Conservation (phyloP, 2,113 vertebrate species). For the Laticauda colubrina region DNA sequence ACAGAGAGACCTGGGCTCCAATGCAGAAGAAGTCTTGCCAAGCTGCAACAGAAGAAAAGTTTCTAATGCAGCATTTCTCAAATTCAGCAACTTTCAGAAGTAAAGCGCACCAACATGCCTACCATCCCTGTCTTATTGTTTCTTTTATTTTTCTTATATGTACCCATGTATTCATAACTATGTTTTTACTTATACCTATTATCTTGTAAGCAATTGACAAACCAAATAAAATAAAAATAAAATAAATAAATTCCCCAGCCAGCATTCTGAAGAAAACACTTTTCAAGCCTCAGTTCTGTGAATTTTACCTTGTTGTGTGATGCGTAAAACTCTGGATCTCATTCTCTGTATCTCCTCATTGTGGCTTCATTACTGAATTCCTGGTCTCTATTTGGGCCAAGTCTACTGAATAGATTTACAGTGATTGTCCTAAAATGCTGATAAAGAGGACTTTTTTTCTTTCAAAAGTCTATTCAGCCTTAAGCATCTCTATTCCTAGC, state of each 20-base stretch:
- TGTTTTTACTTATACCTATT: too few relatives aligned
- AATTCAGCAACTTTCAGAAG: neutral
- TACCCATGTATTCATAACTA: too few relatives aligned
- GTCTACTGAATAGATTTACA: neutral
- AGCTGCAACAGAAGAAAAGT: neutral
- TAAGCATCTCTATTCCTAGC: neutral
- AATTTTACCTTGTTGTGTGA: neutral
- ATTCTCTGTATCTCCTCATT: neutral
- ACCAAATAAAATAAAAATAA: too few relatives aligned
- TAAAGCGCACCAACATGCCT: too few relatives aligned
- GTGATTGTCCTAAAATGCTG: neutral
- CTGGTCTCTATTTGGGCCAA: neutral
- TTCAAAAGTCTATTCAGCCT: neutral
- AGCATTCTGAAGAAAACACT: neutral
- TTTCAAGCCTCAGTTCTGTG: neutral
- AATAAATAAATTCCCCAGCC: neutral
- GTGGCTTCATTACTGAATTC: neutral
- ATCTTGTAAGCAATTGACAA: too few relatives aligned
- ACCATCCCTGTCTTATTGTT: too few relatives aligned
- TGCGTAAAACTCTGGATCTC: neutral
- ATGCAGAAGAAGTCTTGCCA: neutral
- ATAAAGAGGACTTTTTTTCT: neutral
- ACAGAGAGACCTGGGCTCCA: neutral
- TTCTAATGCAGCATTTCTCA: neutral
- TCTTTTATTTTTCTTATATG: too few relatives aligned